Evolutionary conservation across 2,888 invertebrate genomes (phyloP).

Genomic region (Nebria salina): DNA sequence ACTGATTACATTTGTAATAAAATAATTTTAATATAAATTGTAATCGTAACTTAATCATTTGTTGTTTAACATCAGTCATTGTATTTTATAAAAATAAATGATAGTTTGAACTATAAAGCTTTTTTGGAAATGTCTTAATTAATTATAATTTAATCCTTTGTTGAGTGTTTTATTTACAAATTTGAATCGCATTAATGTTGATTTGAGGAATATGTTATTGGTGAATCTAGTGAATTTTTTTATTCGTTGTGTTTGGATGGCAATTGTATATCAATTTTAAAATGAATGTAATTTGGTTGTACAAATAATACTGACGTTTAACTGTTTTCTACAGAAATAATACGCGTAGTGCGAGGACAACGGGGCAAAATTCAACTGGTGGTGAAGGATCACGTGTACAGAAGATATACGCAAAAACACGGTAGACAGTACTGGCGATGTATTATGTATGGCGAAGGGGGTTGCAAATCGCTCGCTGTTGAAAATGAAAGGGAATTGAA

Average conservation of each 20-base stretch:
- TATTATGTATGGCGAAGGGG: not conserved
- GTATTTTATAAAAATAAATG: not conserved
- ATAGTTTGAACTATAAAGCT: not conserved
- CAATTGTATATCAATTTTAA: not conserved
- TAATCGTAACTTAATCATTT: not conserved
- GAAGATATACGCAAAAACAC: not conserved
- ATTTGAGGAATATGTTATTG: not conserved
- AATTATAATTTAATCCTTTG: no score
- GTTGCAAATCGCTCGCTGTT: not conserved
- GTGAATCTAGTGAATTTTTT: not conserved
- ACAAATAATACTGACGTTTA: constrained; percentile 1
- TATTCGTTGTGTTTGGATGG: not conserved
- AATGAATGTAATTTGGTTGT: not conserved
- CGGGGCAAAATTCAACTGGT: not conserved
- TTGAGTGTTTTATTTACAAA: no score
- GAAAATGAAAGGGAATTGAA: not conserved
- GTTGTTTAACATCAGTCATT: not conserved
- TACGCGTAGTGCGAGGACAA: constrained; percentile 8
- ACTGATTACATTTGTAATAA: no score
- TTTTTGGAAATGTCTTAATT: not conserved
- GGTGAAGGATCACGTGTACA: constrained; percentile 5
- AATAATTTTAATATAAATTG: not conserved
- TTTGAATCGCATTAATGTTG: no score
- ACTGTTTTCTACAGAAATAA: constrained; percentile 9
- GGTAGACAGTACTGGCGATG: not conserved